Evolutionary conservation across 2,888 invertebrate genomes (phyloP), one percentile per base, ranked within the genome.

Genomic region (Ariolimax columbianus): DNA sequence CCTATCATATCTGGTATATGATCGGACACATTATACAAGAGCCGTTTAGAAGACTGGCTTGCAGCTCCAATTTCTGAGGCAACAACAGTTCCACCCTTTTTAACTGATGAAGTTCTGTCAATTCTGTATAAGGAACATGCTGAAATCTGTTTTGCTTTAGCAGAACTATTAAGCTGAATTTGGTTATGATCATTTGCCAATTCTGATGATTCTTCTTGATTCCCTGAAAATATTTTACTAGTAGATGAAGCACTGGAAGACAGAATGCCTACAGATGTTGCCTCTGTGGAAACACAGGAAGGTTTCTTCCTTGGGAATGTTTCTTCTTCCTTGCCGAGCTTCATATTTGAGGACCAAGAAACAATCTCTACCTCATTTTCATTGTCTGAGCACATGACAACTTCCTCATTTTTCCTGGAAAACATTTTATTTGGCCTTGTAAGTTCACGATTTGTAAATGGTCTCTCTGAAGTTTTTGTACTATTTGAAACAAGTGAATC

Each of bases 111-210:
- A 55, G 55, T 30, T 30, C 30, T 83, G 23, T 43, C 63, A 47
- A 40, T 23, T 23, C 14, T 36, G 1, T 6, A 33, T 66, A 19
- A 43, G 17, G 68, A 33, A 33, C 40, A 17, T 19, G 66, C 30
- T 55, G 77, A 72, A 72, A 70, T 72, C 36, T 72, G 66, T 70
- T 83, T 40, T 43, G 9, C 38, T 7, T 55, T 11, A 83, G 17
- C 33, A 7, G 26, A 33, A 55, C 59, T 79, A 14, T 30, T 83
- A 33, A 83, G 38, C 11, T 55, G 40, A 17, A 36, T 82, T 17
- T 82, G 55, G 63, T 78, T 36, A 51, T 47, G n/a, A 1, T 33
- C 19, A 51, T 19, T 36, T 36, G 33, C 55, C 23, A 55, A 17
- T 43, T 73, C 73, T 19, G n/a, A n/a, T 14, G 7, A 17, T 19